Percentiles rank a stretch among this genome's conserved stretches.
phyloP scores from a whole-genome alignment of 2,888 invertebrate species.

The Andrena marginata region DNA sequence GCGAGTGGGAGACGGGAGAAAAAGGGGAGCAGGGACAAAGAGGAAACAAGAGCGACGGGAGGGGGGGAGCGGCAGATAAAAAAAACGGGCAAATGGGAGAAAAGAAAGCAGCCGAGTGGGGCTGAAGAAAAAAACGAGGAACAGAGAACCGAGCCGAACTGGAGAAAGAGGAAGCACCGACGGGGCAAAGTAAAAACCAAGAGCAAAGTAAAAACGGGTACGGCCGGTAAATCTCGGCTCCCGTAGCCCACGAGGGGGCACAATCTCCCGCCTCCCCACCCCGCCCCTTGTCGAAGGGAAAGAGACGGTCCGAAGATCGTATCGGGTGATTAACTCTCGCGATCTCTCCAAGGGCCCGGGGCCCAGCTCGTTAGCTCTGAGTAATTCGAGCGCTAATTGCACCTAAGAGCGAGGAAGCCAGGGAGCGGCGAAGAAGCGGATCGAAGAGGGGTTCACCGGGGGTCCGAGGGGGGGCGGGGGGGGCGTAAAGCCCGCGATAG shows the following conservation, averaged over 20 bases:
- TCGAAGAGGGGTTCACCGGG: slow-evolving; percentile 19
- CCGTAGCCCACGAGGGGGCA: slow-evolving; percentile 55
- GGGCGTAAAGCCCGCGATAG: slow-evolving; percentile 48
- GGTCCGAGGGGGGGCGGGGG: neutral
- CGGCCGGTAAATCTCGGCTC: slow-evolving; percentile 70
- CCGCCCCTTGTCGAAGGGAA: slow-evolving; percentile 24
- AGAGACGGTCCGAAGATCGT: slow-evolving; percentile 75
- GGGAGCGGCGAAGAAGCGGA: slow-evolving; percentile 52
- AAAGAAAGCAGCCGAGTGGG: slow-evolving; percentile 48
- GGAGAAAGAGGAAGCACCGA: slow-evolving; percentile 35
- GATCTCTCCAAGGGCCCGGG: slow-evolving; percentile 73
- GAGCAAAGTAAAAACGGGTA: slow-evolving; percentile 57
- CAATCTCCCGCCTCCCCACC: neutral
- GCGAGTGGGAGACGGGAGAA: neutral
- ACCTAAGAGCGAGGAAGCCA: slow-evolving; percentile 75
- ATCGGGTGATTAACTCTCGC: slow-evolving; percentile 82
- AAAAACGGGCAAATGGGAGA: slow-evolving; percentile 23
- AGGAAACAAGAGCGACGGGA: slow-evolving; percentile 14
- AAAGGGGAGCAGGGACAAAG: slow-evolving; percentile 23
- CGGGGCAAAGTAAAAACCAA: slow-evolving; percentile 22
- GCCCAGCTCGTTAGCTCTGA: slow-evolving; percentile 83
- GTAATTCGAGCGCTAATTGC: slow-evolving; percentile 84
- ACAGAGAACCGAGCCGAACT: neutral
- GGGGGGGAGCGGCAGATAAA: neutral
- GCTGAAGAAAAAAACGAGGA: slow-evolving; percentile 16